A percentile compares a stretch with the other conserved stretches of the same genome.
Evolutionary conservation across 2,113 vertebrate species (phyloP).

Genomic region (Menura novaehollandiae): DNA sequence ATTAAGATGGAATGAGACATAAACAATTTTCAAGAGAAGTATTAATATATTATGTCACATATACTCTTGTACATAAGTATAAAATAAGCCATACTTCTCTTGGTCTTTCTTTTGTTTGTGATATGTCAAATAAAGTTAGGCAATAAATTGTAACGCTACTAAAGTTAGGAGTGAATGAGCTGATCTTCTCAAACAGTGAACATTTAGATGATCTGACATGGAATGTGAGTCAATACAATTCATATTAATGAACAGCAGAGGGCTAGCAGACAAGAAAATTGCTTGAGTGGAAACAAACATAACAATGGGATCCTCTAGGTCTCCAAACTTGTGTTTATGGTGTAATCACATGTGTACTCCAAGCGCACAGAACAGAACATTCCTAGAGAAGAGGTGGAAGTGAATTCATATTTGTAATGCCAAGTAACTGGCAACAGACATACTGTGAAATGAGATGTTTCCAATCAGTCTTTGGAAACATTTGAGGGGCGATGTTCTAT

Average conservation of each 20-base stretch:
- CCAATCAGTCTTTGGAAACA: not conserved
- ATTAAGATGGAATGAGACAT: not conserved
- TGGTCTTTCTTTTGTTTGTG: not conserved
- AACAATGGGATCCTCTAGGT: not conserved
- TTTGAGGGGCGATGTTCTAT: not conserved
- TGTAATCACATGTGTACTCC: not conserved
- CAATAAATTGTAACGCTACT: not conserved
- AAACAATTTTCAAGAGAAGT: not conserved
- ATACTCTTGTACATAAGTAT: not conserved
- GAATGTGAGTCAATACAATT: not conserved
- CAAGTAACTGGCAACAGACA: not conserved
- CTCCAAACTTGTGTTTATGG: not conserved
- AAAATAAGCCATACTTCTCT: not conserved
- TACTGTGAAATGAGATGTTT: not conserved
- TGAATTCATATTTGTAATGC: not conserved
- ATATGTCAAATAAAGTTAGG: not conserved
- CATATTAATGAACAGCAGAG: not conserved
- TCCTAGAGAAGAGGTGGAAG: not conserved
- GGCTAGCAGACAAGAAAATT: not conserved
- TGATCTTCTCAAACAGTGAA: not conserved
- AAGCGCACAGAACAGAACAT: not conserved
- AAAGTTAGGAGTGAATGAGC: not conserved
- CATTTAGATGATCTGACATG: not conserved
- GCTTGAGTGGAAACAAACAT: not conserved
- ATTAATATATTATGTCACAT: not conserved